Conservation (phyloP, 2,797 vertebrate genomes). For the Harpagifer antarcticus region DNA sequence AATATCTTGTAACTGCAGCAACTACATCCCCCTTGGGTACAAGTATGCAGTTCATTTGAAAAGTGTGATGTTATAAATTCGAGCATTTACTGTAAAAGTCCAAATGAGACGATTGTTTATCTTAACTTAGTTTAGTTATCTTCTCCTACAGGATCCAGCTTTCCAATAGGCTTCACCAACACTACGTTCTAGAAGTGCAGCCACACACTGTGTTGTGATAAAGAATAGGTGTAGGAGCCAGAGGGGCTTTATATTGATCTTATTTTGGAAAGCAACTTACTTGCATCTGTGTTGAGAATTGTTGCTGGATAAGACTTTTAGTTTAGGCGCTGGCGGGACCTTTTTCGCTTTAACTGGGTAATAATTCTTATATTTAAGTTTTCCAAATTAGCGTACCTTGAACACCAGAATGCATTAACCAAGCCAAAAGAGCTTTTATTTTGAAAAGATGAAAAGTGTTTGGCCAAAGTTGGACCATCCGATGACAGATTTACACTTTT, state of each 20-base stretch:
- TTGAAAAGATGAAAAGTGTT: conserved; percentile 9
- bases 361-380: neutral
- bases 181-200: conserved; percentile 3
- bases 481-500: neutral
- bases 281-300: neutral
- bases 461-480: neutral
- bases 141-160: conserved; percentile 11
- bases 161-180: neutral
- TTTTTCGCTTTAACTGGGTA: neutral
- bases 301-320: conserved; percentile 4
- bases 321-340: neutral
- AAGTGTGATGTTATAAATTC: neutral
- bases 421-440: neutral
- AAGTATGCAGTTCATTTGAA: neutral
- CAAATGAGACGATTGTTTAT: conserved; percentile 15
- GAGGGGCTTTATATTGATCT: conserved; percentile 31
- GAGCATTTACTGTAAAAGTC: conserved; percentile 12
- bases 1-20: neutral
- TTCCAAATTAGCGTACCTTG: neutral
- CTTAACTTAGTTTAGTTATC: conserved; percentile 1
- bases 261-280: conserved; percentile 24
- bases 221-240: neutral
- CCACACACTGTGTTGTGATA: conserved; percentile 25
- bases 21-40: neutral
- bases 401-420: neutral